Conservation (phyloP, 2,888 invertebrate genomes). For the Philereme transversata region DNA sequence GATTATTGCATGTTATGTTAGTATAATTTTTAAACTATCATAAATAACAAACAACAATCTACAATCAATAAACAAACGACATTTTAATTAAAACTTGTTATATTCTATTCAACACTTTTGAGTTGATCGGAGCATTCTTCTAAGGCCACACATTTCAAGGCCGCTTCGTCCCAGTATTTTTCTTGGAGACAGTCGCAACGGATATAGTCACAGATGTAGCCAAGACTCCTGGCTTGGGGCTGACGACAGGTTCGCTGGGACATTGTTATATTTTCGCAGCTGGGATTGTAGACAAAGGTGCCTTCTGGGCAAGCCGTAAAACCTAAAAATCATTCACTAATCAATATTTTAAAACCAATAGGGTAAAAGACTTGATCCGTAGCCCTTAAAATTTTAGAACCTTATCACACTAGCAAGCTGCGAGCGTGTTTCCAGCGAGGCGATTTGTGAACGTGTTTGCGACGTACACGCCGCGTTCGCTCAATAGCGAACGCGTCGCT, state of each 20-base stretch:
- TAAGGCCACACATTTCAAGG: conserved; percentile 42
- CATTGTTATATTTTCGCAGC: conserved; percentile 41
- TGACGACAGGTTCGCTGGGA: conserved; percentile 50
- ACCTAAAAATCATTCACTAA: conserved; percentile 38
- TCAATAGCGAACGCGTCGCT: too few relatives aligned
- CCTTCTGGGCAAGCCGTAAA: conserved; percentile 44
- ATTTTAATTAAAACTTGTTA: neutral
- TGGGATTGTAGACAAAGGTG: conserved; percentile 43
- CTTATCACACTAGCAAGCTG: too few relatives aligned
- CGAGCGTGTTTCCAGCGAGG: too few relatives aligned
- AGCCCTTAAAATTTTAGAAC: too few relatives aligned
- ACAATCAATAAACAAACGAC: too few relatives aligned
- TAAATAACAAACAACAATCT: too few relatives aligned
- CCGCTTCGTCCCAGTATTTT: conserved; percentile 50
- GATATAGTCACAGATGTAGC: conserved; percentile 47
- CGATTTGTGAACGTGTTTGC: too few relatives aligned
- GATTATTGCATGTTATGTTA: too few relatives aligned
- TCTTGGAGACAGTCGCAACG: conserved; percentile 49
- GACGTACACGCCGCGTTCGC: too few relatives aligned
- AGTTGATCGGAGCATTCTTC: conserved; percentile 47
- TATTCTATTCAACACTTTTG: conserved; percentile 26
- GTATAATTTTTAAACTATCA: too few relatives aligned
- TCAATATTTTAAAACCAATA: neutral
- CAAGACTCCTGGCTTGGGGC: conserved; percentile 39
- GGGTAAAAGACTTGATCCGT: too few relatives aligned